Evolutionary conservation across 2,797 vertebrate genomes (phyloP), one percentile per base, ranked within the genome.

Genomic region (Hippocampus kuda): DNA sequence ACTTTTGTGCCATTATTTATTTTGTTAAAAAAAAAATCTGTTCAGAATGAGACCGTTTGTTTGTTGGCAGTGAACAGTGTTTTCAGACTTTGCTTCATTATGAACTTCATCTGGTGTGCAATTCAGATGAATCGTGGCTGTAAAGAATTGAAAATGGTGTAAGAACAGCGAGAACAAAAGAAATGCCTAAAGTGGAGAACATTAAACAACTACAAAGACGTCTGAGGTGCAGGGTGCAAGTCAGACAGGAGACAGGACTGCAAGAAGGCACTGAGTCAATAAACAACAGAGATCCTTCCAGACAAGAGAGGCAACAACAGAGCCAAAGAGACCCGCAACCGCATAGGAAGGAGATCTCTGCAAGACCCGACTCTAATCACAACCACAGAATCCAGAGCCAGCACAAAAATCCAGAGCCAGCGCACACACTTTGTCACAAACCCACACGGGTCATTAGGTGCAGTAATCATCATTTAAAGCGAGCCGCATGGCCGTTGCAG

Each of bases 261-360:
- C 69, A 73, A 64, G 72, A 80, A 72, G 77, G 72, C 79, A 81
- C 77, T 71, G 15, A 83, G 79, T 81, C 76, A 70, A 82, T 80
- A 84, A 86, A 86, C 80, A 84, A 80, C 77, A 68, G 27, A 74
- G 57, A 80, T 77, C 69, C 74, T 69, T 77, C 69, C 73, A 83
- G 75, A 81, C 68, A 42, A 60, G 53, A 75, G 65, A 59, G 73
- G 74, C 70, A 72, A 63, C 70, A 68, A 71, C 46, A 12, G 63
- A 70, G 71, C 73, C 53, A 67, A 73, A 71, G 46, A 62, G 68
- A 76, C 70, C 73, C 3, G 70, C 57, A 54, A 69, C 61, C 70
- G 72, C 54, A 63, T 71, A 67, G 68, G 61, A 62, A 61, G 54
- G 67, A 60, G 70, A 68, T 74, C 75, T 76, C 68, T 71, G 34